Base-by-base conservation (phyloP, 2,888 invertebrate species). In the Alloscopus bannaensis region DNA sequence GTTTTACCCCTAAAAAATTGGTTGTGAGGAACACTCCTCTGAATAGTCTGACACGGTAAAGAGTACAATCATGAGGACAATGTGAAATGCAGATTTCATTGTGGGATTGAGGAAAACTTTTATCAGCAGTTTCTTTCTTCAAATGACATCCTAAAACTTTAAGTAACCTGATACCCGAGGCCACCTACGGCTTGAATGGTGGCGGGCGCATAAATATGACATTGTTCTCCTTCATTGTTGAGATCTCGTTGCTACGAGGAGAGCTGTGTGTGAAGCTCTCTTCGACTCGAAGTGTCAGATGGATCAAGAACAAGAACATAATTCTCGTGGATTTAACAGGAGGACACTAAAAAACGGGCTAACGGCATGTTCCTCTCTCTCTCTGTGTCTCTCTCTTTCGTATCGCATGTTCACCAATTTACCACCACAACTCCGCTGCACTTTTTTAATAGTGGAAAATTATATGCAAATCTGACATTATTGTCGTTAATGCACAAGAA, bases 151-250 rank as follows among this genome's bases (percentile, higher is more conserved):
- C n/a, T n/a, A n/a, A n/a, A n/a, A n/a, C n/a, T n/a, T n/a, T 11
- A 16, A 11, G 45, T 16, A 45, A 45, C 24, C 55, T 68, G 68
- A 68, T 52, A 55, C 66, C 20, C 18, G 24, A 42, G 59, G 45
- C 69, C 69, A 45, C 59, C 59, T 57, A 42, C 6, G 68, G 68
- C 42, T 57, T 57, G 13, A 55, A 40, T 57, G 55, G 55, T 42
- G 55, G n/a, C 47, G 40, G 68, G 42, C 29, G 36, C 42, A 70
- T 70, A 59, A 65, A 70, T 59, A 45, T 59, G 69, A 70, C 69
- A 59, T 59, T 29, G 45, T 59, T 11, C 52, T 52, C 26, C n/a
- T 36, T 31, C 20, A 50, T 47, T n/a, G n/a, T 40, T 29, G 28
- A 47, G 40, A 18, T 36, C 40, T 68, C 50, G 18, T 55, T 47